Percentiles rank a stretch among this genome's conserved stretches.
Conservation (phyloP, 2,888 invertebrate species). For the Trimorus sp. region DNA sequence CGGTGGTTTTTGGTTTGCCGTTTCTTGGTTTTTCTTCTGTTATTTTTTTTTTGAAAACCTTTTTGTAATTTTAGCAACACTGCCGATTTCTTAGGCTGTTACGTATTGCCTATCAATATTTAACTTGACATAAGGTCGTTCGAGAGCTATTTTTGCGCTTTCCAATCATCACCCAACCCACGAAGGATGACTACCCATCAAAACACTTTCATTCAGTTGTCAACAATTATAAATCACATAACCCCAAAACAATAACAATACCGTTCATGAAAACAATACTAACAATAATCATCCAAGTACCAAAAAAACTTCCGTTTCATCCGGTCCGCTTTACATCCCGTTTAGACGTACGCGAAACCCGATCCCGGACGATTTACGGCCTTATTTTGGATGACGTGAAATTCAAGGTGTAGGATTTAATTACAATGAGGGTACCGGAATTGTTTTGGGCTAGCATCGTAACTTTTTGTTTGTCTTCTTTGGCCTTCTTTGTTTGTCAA, state of each 20-base stretch:
- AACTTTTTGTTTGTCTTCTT: neutral
- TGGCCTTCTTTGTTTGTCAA: no score
- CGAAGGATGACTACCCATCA: no score
- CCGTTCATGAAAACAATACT: neutral
- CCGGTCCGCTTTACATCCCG: slow-evolving; percentile 34
- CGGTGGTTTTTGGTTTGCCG: slow-evolving; percentile 81
- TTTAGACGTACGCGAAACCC: slow-evolving; percentile 28
- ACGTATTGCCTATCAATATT: slow-evolving; percentile 74
- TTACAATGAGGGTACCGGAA: slow-evolving; percentile 55
- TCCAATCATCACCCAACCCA: slow-evolving; percentile 24
- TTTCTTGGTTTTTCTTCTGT: slow-evolving; percentile 75
- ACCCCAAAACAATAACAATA: no score
- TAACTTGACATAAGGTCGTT: slow-evolving; percentile 58
- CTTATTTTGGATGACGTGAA: slow-evolving; percentile 47
- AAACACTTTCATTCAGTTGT: slow-evolving; percentile 10
- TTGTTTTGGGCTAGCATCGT: slow-evolving; percentile 14
- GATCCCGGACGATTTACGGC: slow-evolving; percentile 38
- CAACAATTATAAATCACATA: no score
- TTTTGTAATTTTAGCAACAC: slow-evolving; percentile 70
- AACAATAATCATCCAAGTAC: no score
- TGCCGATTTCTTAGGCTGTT: slow-evolving; percentile 72
- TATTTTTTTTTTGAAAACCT: slow-evolving; percentile 59
- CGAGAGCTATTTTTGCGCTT: slow-evolving; percentile 67
- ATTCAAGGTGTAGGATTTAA: slow-evolving; percentile 54
- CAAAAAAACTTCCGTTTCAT: neutral